Base-by-base conservation (phyloP, 2,888 invertebrate species). In the Epirrhoe alternata region DNA sequence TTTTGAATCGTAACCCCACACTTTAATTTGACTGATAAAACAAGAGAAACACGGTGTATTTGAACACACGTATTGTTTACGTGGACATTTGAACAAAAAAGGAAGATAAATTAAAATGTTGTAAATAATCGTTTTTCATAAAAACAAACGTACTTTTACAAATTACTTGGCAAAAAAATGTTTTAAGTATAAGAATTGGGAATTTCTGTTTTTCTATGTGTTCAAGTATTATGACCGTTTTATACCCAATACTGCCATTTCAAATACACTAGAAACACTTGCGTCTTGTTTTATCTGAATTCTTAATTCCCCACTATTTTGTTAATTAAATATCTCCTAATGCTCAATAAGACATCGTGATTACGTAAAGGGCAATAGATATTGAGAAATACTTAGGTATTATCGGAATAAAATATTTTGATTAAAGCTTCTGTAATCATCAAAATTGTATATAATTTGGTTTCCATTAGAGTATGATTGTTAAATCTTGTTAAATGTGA, bases 381-480 rank as follows among this genome's bases (percentile, higher is more conserved):
- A 74, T 76, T 74, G 71, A 49, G 70, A 70, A 78, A 81, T 74
- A 59, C 60, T 63, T 74, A 24, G 24, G 24, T 24, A 24, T 24
- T 24, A 78, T 75, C 70, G 64, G 50, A 77, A 76, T 77, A 74
- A 75, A 73, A 78, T 75, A 75, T 77, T 78, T 74, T 74, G 71
- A 71, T 77, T 75, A 73, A 58, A 66, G 76, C 78, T 77, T 54
- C 55, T 12, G 73, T 71, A 69, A 71, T 59, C 68, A 66, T 75
- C 69, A 70, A 76, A 77, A 75, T 77, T 76, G 70, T 74, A 71
- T 65, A 68, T 77, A 75, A 81, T 80, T 81, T 65, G 70, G 72
- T 77, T 82, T 78, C 71, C 75, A 83, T 83, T 77, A 77, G 72
- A 71, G 71, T 70, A 64, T 74, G 74, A 78, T 80, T 79, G 77